Percentiles rank a stretch among this genome's conserved stretches.
Conservation (phyloP, 2,888 invertebrate species). For the Lagria hirta region DNA sequence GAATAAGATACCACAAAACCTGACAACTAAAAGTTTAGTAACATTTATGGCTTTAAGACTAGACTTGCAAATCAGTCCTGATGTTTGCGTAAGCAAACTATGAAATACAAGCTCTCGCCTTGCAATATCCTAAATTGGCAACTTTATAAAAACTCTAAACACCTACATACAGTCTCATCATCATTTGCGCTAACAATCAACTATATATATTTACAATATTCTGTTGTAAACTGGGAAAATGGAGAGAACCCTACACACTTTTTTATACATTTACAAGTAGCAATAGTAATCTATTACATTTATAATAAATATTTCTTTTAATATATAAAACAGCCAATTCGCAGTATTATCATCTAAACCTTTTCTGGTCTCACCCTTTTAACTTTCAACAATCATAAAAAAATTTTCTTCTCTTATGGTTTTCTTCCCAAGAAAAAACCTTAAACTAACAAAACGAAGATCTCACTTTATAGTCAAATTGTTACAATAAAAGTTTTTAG, state of each 20-base stretch:
- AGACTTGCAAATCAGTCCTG: slow-evolving; percentile 15
- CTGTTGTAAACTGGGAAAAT: no score
- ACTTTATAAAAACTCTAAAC: slow-evolving; percentile 21
- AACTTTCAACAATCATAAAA: slow-evolving; percentile 18
- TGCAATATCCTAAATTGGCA: slow-evolving; percentile 28
- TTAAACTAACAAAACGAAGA: not conserved
- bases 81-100: slow-evolving; percentile 11
- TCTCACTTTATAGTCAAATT: slow-evolving; percentile 23
- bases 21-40: slow-evolving; percentile 7
- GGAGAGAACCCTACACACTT: slow-evolving; percentile 19
- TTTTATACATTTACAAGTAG: slow-evolving; percentile 25
- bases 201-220: slow-evolving; percentile 33
- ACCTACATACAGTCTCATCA: slow-evolving; percentile 43
- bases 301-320: slow-evolving; percentile 32
- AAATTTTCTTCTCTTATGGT: slow-evolving; percentile 13
- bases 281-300: slow-evolving; percentile 27
- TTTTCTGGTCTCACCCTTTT: slow-evolving; percentile 2
- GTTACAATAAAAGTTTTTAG: slow-evolving; percentile 19
- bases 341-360: slow-evolving; percentile 16
- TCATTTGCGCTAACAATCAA: slow-evolving; percentile 37
- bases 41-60: slow-evolving; percentile 24
- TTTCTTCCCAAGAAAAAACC: slow-evolving; percentile 7
- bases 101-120: slow-evolving; percentile 21
- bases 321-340: slow-evolving; percentile 35
- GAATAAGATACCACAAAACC: slow-evolving; percentile 3